Percentiles rank a stretch among this genome's conserved stretches.
Conservation (phyloP, 1,140 invertebrate species). For the Drosophila simulans region DNA sequence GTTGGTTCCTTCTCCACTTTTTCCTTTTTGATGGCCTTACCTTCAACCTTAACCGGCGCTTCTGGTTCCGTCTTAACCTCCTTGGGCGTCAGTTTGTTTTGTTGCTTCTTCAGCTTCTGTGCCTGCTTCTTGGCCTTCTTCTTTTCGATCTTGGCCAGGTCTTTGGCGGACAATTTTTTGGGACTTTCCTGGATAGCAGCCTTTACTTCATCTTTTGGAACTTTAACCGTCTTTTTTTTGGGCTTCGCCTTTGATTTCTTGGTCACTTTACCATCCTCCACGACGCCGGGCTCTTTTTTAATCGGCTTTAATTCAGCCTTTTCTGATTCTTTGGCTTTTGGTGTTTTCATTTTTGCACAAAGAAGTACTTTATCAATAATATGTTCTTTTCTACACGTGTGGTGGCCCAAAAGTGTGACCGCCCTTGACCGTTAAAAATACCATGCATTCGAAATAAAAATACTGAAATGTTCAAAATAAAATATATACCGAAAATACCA, state of each 20-base stretch:
- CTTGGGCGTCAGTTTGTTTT: conserved; percentile 21
- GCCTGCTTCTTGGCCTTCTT: conserved; percentile 78
- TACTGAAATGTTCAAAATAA: neutral
- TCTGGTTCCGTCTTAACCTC: conserved; percentile 1
- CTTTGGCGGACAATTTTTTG: conserved; percentile 36
- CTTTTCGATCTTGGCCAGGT: conserved; percentile 72
- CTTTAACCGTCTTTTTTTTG: conserved; percentile 11
- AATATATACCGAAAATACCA: neutral
- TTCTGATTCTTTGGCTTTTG: conserved; percentile 26
- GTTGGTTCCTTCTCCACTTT: neutral
- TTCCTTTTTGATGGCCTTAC: conserved; percentile 11
- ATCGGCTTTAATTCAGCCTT: conserved; percentile 55
- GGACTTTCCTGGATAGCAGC: conserved; percentile 18
- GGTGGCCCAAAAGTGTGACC: conserved; percentile 7
- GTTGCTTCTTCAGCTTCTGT: conserved; percentile 69
- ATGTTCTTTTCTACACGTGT: conserved; percentile 23
- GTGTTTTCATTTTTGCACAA: conserved; percentile 47
- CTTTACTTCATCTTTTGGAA: neutral
- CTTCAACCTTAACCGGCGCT: neutral
- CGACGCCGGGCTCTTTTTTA: conserved; percentile 28
- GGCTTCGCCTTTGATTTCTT: conserved; percentile 52
- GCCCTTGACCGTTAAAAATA: neutral
- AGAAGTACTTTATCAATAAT: neutral
- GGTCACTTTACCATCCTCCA: conserved; percentile 40
- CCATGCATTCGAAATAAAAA: neutral